Conservation (phyloP, 2,113 vertebrate species). For the Limanda limanda region DNA sequence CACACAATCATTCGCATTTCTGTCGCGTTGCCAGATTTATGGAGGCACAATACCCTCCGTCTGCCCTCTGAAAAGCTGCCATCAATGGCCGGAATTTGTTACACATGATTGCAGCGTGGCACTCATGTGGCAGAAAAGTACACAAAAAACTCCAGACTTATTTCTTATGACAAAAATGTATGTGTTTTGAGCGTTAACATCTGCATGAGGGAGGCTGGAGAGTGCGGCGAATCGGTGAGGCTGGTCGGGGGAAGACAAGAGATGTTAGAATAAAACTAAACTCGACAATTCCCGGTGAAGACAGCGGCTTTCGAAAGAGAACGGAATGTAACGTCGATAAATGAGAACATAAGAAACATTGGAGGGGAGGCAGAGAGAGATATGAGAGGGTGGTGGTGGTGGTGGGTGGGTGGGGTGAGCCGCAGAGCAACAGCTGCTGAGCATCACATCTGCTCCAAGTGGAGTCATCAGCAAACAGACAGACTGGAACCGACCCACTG, state of each 20-base stretch:
- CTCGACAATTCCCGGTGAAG: slow-evolving; percentile 51
- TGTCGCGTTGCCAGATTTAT: slow-evolving; percentile 45
- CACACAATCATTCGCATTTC: slow-evolving; percentile 24
- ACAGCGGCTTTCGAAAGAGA: not conserved
- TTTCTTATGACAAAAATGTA: slow-evolving; percentile 46
- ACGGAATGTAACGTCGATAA: slow-evolving; percentile 52
- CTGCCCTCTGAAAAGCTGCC: slow-evolving; percentile 43
- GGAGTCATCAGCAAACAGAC: slow-evolving; percentile 81
- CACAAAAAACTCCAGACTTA: slow-evolving; percentile 38
- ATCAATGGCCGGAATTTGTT: slow-evolving; percentile 56
- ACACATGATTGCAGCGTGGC: slow-evolving; percentile 55
- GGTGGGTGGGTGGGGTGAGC: slow-evolving; percentile 7
- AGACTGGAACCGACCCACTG: slow-evolving; percentile 79
- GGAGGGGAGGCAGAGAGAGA: slow-evolving; percentile 31
- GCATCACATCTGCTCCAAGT: slow-evolving; percentile 81
- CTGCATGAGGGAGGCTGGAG: slow-evolving; percentile 21
- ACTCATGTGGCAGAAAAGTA: slow-evolving; percentile 44
- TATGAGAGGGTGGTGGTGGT: not conserved
- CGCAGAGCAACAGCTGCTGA: slow-evolving; percentile 76
- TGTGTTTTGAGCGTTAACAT: slow-evolving; percentile 60
- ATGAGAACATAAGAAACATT: slow-evolving; percentile 55
- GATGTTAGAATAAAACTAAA: slow-evolving; percentile 50
- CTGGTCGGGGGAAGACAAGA: slow-evolving; percentile 42
- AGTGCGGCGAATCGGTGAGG: slow-evolving; percentile 53
- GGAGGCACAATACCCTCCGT: slow-evolving; percentile 44